Evolutionary conservation across 2,797 vertebrate genomes (phyloP).

Genomic region (Delichon dasypus): DNA sequence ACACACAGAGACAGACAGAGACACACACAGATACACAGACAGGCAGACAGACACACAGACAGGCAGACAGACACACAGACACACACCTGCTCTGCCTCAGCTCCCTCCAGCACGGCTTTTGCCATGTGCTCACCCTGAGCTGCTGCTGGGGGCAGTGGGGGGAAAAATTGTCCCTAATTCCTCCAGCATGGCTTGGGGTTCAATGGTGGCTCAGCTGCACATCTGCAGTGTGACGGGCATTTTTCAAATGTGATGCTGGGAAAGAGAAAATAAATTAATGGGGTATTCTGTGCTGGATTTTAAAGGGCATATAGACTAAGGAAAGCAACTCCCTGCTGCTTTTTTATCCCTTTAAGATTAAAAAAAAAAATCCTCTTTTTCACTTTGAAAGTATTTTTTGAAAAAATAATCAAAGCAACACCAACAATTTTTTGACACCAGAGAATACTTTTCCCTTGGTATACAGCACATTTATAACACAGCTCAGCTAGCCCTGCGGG

Average conservation of each 20-base stretch:
- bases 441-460: conserved; percentile 50
- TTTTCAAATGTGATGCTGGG: neutral
- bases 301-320: conserved; percentile 50
- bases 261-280: conserved; percentile 60
- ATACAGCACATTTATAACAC: conserved; percentile 35
- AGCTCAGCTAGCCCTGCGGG: neutral
- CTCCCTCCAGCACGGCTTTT: no score
- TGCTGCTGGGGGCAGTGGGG: no score
- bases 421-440: conserved; percentile 61
- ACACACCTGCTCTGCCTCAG: no score
- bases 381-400: conserved; percentile 72
- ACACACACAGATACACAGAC: no score
- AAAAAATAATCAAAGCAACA: conserved; percentile 66
- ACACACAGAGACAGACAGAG: no score
- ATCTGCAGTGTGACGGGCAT: neutral
- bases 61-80: no score
- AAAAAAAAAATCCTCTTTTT: conserved; percentile 34
- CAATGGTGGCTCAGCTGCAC: neutral
- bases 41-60: no score
- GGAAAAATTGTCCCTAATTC: no score
- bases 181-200: no score
- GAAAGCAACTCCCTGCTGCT: conserved; percentile 63
- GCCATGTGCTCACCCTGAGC: no score
- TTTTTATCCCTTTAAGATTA: conserved; percentile 63
- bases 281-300: conserved; percentile 31